Evolutionary conservation across 30 jellyfish, hydroid and myxozoan genomes (phyloP).

Genomic region (Rhopilema esculentum): DNA sequence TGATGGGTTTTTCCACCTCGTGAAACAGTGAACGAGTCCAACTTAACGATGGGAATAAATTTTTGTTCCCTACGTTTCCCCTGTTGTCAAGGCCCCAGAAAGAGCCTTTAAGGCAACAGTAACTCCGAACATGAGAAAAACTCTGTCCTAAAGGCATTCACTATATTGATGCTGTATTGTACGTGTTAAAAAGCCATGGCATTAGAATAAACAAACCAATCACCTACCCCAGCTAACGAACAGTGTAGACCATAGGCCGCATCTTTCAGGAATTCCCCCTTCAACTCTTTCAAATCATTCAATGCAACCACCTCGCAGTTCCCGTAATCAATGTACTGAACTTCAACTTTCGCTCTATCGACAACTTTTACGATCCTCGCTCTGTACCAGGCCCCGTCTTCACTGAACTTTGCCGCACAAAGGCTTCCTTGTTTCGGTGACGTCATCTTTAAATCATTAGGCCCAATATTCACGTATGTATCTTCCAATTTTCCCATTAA

Average conservation of each 20-base stretch:
- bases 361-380: slow-evolving; percentile 46
- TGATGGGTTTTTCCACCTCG: no score
- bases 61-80: no score
- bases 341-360: slow-evolving; percentile 53
- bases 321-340: slow-evolving; percentile 79
- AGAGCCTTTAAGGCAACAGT: no score
- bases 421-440: slow-evolving; percentile 57
- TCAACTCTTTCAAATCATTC: slow-evolving; percentile 47
- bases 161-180: no score
- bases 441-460: slow-evolving; percentile 22
- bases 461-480: slow-evolving; percentile 35
- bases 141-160: no score
- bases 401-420: slow-evolving; percentile 73
- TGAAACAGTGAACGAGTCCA: no score
- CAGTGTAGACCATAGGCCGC: slow-evolving; percentile 72
- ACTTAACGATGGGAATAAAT: no score
- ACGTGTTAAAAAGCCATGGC: no score
- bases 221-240: slow-evolving; percentile 30
- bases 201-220: no score
- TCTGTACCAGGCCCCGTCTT: slow-evolving; percentile 84
- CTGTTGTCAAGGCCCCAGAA: no score
- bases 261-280: slow-evolving; percentile 33
- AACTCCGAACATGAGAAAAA: no score
- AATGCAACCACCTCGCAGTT: slow-evolving; percentile 50
- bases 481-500: slow-evolving; percentile 54